Evolutionary conservation across 1,140 invertebrate genomes (phyloP).

Genomic region (Aradophagus sp.): DNA sequence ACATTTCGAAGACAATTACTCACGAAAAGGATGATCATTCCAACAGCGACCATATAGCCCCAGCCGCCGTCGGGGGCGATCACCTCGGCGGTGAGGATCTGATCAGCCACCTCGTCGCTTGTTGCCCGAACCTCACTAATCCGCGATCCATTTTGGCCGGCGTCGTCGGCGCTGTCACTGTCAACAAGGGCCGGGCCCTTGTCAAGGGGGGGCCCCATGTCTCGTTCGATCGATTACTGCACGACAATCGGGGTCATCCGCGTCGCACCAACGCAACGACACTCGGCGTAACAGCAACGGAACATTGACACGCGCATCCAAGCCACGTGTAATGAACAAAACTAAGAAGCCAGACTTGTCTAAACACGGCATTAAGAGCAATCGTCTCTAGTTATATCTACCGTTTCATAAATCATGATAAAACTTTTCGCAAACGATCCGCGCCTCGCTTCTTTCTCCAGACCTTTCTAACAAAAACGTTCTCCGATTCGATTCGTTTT

Average conservation of each 20-base stretch:
- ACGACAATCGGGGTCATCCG: conserved; percentile 18
- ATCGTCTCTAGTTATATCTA: conserved; percentile 43
- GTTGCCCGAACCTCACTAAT: too few relatives aligned
- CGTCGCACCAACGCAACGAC: neutral
- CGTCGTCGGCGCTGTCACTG: neutral
- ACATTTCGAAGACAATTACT: too few relatives aligned
- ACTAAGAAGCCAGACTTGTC: conserved; percentile 43
- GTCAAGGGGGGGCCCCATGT: conserved; percentile 43
- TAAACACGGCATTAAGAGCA: conserved; percentile 45
- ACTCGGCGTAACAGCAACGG: conserved; percentile 13
- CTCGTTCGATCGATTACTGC: conserved; percentile 3
- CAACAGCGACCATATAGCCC: conserved; percentile 77
- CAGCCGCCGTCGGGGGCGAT: conserved; percentile 77
- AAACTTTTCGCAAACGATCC: conserved; percentile 30
- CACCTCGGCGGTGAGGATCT: conserved; percentile 57
- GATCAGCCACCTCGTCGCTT: conserved; percentile 6
- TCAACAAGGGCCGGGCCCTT: conserved; percentile 40
- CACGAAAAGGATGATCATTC: conserved; percentile 71
- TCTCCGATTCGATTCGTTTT: too few relatives aligned
- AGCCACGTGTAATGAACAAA: conserved; percentile 50
- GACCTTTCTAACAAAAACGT: neutral
- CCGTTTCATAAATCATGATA: conserved; percentile 54
- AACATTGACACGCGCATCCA: conserved; percentile 47
- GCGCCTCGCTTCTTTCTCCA: neutral
- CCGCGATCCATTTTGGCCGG: conserved; percentile 13